Evolutionary conservation across 2,113 vertebrate species (phyloP).

Genomic region (Osmerus eperlanus): DNA sequence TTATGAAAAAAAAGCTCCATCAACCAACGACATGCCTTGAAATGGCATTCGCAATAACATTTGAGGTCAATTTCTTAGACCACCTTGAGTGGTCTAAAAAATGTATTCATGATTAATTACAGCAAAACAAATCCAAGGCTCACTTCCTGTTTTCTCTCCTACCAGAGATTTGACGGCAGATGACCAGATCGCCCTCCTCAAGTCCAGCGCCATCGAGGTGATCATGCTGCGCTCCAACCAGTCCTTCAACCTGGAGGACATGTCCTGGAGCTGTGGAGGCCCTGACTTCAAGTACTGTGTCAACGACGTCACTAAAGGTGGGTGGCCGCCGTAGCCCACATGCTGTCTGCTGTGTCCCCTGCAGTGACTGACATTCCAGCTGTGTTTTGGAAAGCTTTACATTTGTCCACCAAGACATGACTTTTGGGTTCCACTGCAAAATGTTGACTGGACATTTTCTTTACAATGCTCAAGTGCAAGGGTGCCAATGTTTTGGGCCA

Average conservation of each 20-base stretch:
- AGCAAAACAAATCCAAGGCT: too few relatives aligned
- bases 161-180: slow-evolving; percentile 85
- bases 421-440: too few relatives aligned
- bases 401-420: too few relatives aligned
- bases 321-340: slow-evolving; percentile 13
- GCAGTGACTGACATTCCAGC: background rate
- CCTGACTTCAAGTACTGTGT: slow-evolving; percentile 88
- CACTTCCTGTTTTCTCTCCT: too few relatives aligned
- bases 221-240: slow-evolving; percentile 98
- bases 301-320: slow-evolving; percentile 90
- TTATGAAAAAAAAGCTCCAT: too few relatives aligned
- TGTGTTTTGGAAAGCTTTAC: too few relatives aligned
- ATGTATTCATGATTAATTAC: too few relatives aligned
- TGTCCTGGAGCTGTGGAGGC: slow-evolving; percentile 92
- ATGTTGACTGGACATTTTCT: too few relatives aligned
- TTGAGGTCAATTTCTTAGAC: too few relatives aligned
- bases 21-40: too few relatives aligned
- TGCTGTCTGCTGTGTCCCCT: background rate
- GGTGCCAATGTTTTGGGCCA: background rate
- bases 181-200: slow-evolving; percentile 96
- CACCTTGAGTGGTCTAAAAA: too few relatives aligned
- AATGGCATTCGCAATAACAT: too few relatives aligned
- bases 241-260: slow-evolving; percentile 91
- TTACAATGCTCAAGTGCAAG: background rate
- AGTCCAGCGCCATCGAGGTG: slow-evolving; percentile 96